Base-by-base conservation (phyloP, 1,140 invertebrate genomes). In the Apis dorsata region DNA sequence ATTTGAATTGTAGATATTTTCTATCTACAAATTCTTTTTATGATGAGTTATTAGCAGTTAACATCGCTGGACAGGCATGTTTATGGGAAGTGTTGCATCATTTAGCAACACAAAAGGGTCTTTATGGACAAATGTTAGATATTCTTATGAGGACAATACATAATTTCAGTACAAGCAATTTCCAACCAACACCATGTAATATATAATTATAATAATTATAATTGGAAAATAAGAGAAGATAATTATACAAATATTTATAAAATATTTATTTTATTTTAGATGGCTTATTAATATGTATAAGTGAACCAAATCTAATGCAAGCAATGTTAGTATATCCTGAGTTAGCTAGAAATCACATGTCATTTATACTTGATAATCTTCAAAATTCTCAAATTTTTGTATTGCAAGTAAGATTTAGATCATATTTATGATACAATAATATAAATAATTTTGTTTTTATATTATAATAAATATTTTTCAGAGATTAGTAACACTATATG, bases 21-120 rank as follows among this genome's bases (percentile, higher is more conserved):
- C 92, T 97, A 81, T 94, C 95, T 62, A 95, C 95, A 83, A 96
- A 96, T 93, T 95, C 94, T 81, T 95, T 95, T 91, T 97, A 97
- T 89, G 96, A 96, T 91, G 96, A 97, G 92, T 94, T 95, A 55
- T 91, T 95, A 88, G 96, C 96, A 59, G 94, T 97, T 49, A 95
- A 95, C 89, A 94, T 97, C 34, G 94, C 95, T 87, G 94, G 94
- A 89, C 94, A 96, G 94, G 94, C 95, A n/a, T 94, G 94, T 79
- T 93, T 96, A 24, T 96, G 95, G 95, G 94, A 95, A 85, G 93
- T 96, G 81, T 90, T 96, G 49, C 93, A 95, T 85, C 94, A 95
- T 69, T 92, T 97, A 83, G 94, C 95, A 24, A 94, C 94, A 65
- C 93, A 95, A 65, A 94, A 95, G 85, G 95, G 95, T 73, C 91